phyloP scores from a whole-genome alignment of 2,797 vertebrate species.

The Lagocephalus sceleratus region DNA sequence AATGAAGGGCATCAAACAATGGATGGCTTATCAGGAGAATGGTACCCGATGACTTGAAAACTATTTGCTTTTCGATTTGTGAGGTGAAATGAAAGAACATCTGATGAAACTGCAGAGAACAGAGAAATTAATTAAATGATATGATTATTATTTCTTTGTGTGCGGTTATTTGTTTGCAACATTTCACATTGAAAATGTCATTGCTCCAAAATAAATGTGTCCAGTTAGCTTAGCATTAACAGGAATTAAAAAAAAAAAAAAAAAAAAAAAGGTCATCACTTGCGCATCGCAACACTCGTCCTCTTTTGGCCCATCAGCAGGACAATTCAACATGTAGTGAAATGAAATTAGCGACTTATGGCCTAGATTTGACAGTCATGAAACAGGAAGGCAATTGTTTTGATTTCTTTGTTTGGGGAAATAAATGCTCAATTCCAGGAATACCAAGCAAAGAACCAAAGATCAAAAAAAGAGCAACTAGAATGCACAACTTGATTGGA shows the following conservation, averaged over 20 bases:
- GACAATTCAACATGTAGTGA: no score
- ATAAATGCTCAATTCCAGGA: no score
- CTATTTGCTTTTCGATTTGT: conserved; percentile 5
- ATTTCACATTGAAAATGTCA: conserved; percentile 9
- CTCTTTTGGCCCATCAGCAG: no score
- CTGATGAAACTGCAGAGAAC: conserved; percentile 27
- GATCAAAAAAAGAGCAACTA: no score
- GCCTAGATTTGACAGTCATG: no score
- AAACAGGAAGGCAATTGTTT: no score
- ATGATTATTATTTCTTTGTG: conserved; percentile 1
- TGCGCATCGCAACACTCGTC: no score
- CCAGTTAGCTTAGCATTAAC: neutral
- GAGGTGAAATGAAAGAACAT: conserved; percentile 19
- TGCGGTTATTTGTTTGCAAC: conserved; percentile 9
- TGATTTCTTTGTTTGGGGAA: no score
- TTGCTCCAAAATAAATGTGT: neutral
- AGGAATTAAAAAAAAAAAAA: neutral
- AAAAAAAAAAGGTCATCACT: neutral
- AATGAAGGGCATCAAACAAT: conserved; percentile 49
- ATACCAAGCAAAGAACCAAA: no score
- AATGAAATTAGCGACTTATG: no score
- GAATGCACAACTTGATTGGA: no score
- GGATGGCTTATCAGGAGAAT: conserved; percentile 39
- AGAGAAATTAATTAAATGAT: conserved; percentile 10
- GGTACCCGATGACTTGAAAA: conserved; percentile 31